Evolutionary conservation across 2,888 invertebrate species (phyloP), one percentile per base, ranked within the genome.

Genomic region (Gastracanthus pulcherrimus): DNA sequence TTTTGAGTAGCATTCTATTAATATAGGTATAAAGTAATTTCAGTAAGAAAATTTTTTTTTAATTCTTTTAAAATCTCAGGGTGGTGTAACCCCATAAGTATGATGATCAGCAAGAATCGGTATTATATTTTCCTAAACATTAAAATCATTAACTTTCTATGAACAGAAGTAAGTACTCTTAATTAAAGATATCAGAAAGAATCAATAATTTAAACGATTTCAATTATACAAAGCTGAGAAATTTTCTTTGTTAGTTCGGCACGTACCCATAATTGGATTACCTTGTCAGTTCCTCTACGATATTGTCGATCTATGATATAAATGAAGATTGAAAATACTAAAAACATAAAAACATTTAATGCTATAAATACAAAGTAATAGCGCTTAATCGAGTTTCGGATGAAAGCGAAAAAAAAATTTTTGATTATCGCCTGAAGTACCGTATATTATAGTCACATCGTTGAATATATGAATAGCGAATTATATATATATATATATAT

Each of bases 361-460:
- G 29, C 34, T 78, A 72, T 55, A 23, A 36, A 48, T 11, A 36
- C 19, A 41, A 51, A 23, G 60, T 55, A 48, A 41, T 45, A 78
- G 55, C 6, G 29, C 23, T 72, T 55, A 13, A 79, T 45, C 11
- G 16, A 41, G 29, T 67, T 58, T 74, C 81, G 82, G 84, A 83
- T 83, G 83, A 85, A 29, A 67, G 51, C 26, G 51, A 62, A 2
- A 67, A 45, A 29, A 38, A 67, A 4, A 38, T 55, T 75, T 75
- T 34, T 69, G 16, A 80, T 48, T 67, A 38, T 75, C 62, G 58
- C 76, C 69, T 70, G 69, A 76, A 66, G 62, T 80, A 67, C 6
- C 41, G 19, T 70, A 48, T 48, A 75, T 11, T 4, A 80, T 85
- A 85, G 79, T 82, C 75, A 77, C 64, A 80, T 71, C 76, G 74